A percentile compares a stretch with the other conserved stretches of the same genome.
phyloP scores from a whole-genome alignment of 1,140 invertebrate species.

The Ladona fulva region DNA sequence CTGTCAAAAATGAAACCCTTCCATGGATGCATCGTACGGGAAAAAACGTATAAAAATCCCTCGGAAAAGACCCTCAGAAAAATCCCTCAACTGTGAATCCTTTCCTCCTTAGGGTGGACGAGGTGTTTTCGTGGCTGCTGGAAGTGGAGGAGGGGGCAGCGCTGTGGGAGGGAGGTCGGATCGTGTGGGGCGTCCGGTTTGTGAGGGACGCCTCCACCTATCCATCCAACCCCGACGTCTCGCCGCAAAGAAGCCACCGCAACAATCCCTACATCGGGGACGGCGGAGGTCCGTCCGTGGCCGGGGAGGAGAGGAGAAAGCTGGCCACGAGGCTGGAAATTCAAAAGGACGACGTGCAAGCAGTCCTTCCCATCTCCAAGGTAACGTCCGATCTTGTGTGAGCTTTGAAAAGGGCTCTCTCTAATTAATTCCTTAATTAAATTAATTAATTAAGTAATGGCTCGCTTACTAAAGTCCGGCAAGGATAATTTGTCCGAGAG shows the following conservation, averaged over 20 bases:
- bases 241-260: constrained; percentile 24
- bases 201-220: constrained; percentile 45
- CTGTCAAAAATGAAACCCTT: too few species aligned
- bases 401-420: too few species aligned
- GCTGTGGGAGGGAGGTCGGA: constrained; percentile 65
- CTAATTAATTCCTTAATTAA: too few species aligned
- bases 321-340: constrained; percentile 76
- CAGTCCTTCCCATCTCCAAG: constrained; percentile 89
- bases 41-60: too few species aligned
- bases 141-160: constrained; percentile 73
- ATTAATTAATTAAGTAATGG: too few species aligned
- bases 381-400: constrained; percentile 50
- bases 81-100: not conserved
- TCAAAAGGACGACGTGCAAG: constrained; percentile 89
- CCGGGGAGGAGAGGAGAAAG: constrained; percentile 52
- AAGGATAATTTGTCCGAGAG: too few species aligned
- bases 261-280: constrained; percentile 32
- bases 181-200: constrained; percentile 71
- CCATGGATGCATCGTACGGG: too few species aligned
- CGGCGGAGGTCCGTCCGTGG: constrained; percentile 25
- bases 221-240: constrained; percentile 37
- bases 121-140: constrained; percentile 82
- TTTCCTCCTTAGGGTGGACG: constrained; percentile 48
- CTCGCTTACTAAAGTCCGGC: too few species aligned
- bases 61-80: too few species aligned